A percentile compares a stretch with the other conserved stretches of the same genome.
phyloP scores from a whole-genome alignment of 1,140 invertebrate species.

The Tetramorium simillimum region DNA sequence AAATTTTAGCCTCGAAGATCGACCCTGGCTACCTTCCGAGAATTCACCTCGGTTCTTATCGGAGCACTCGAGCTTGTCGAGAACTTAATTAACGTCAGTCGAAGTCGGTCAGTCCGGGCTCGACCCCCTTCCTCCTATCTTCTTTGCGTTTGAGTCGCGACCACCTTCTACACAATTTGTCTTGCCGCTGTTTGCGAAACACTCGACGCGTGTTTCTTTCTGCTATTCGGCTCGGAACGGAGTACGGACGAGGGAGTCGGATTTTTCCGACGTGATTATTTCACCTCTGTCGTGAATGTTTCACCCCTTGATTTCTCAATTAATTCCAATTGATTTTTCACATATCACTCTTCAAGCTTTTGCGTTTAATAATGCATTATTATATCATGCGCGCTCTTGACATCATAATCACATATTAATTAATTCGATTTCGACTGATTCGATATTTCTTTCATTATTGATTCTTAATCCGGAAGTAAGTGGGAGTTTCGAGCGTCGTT shows the following conservation, averaged over 20 bases:
- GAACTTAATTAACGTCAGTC: slow-evolving; percentile 57
- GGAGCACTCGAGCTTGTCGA: background rate
- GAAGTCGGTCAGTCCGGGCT: slow-evolving; percentile 15
- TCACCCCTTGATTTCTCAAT: background rate
- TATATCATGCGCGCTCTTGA: background rate
- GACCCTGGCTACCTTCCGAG: background rate
- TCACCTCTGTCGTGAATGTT: background rate
- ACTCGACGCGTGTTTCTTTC: slow-evolving; percentile 24
- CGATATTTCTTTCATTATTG: background rate
- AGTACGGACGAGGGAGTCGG: background rate
- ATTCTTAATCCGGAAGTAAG: slow-evolving; percentile 32
- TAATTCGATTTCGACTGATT: background rate
- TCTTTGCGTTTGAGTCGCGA: background rate
- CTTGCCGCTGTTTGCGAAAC: slow-evolving; percentile 36
- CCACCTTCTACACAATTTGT: slow-evolving; percentile 16
- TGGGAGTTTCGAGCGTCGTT: slow-evolving; percentile 20
- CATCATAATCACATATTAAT: background rate
- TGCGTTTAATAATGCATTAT: background rate
- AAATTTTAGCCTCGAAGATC: slow-evolving; percentile 19
- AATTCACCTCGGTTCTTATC: background rate
- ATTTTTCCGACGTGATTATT: background rate
- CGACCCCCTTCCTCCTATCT: background rate
- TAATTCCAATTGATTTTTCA: background rate
- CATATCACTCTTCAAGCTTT: background rate
- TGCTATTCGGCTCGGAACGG: background rate